A percentile compares a stretch with the other conserved stretches of the same genome.
These are phyloP conservation scores for Cerceris ruficornis DNA, from an alignment of 2,888 invertebrate genomes.

Conservation along the genomic window DNA sequence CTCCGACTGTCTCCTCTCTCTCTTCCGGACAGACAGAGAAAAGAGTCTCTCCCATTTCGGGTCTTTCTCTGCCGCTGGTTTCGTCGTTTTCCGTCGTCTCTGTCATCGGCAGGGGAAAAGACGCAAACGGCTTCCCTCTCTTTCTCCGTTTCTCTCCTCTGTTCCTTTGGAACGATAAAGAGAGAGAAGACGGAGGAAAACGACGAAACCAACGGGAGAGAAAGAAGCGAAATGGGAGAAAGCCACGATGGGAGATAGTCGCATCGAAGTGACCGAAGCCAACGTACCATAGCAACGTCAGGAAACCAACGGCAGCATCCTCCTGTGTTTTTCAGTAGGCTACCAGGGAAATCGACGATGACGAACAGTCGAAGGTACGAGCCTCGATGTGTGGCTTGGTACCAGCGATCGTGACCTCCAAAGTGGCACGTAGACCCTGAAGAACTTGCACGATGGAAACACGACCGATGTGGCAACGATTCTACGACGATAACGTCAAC, in stretches of 20 bases:
- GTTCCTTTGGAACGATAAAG: neutral
- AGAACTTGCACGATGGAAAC: too few species aligned
- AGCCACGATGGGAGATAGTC: neutral
- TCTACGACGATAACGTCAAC: too few species aligned
- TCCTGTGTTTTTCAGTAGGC: neutral
- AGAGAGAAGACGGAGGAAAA: slow-evolving; percentile 18
- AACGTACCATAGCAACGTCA: neutral
- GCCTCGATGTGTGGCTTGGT: neutral
- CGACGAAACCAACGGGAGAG: slow-evolving; percentile 10
- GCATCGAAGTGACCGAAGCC: neutral
- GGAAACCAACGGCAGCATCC: neutral
- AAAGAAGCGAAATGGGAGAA: too few species aligned
- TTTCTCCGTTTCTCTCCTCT: neutral
- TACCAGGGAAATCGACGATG: slow-evolving; percentile 1
- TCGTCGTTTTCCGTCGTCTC: too few species aligned
- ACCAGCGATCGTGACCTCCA: neutral
- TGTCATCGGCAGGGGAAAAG: too few species aligned
- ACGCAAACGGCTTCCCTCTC: too few species aligned
- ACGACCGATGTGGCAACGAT: too few species aligned
- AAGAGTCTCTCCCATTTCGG: too few species aligned
- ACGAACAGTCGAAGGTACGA: neutral
- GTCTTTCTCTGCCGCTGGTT: too few species aligned
- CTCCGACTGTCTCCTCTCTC: too few species aligned
- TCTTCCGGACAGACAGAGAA: too few species aligned
- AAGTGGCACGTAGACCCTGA: too few species aligned